Base-by-base conservation (phyloP, 2,113 vertebrate species). In the Pterocles gutturalis region DNA sequence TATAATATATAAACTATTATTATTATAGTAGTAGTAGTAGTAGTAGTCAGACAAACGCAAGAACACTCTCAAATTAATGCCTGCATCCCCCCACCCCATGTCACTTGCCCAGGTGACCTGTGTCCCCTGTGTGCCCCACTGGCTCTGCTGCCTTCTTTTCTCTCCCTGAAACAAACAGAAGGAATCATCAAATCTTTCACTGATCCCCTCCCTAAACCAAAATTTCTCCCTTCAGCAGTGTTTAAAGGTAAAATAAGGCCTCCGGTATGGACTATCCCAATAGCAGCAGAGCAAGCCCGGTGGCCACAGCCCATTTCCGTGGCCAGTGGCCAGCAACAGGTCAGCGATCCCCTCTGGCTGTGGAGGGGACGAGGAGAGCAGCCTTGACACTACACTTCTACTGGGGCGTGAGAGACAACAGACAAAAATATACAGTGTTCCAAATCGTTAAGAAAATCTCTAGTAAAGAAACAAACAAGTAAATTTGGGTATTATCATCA, bases 121-220 rank as follows among this genome's bases (percentile, higher is more conserved):
- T 0, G 0, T 5, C 26, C 7, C 17, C 5, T 16, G 10, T 21
- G 2, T 5, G 61, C 46, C 21, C 33, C 0, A 33, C 1, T 1
- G 22, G 12, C 43, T 9, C 41, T 1, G 3, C 12, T 7, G 28
- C 16, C 7, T 1, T 0, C 8, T n/a, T 12, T 14, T 33, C 15
- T 21, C 26, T 57, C 31, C 14, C 33, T 4, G 2, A 13, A 24
- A 22, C 21, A 65, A 36, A 1, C 5, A 2, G 22, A 78, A 28
- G 2, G 12, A 43, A 33, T 8, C 21, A 11, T 5, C 2, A 45
- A 43, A 16, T 16, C 34, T 29, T 41, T 21, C 7, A 7, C 7
- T 19, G 29, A 21, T 33, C 11, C 14, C 34, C 31, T 16, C 45
- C 25, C 8, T 41, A 38, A 45, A 0, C 1, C 3, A 5, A 57